Evolutionary conservation across 53 echinoderm and acorn worm species (phyloP).

Genomic region (Stichopus horrens): DNA sequence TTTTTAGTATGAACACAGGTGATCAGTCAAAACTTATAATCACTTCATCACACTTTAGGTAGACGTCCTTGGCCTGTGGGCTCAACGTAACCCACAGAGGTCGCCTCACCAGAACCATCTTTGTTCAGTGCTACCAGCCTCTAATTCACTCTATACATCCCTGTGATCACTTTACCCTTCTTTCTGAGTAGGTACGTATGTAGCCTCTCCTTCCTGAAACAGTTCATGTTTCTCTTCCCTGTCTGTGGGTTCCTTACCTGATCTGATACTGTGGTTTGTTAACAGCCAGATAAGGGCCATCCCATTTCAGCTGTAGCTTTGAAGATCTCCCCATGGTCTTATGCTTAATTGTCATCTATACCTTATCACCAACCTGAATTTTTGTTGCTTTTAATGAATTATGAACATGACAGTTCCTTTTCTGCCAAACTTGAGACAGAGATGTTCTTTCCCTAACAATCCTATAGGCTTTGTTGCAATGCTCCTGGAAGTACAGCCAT

Average conservation of each 20-base stretch:
- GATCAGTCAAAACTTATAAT: constrained; percentile 25
- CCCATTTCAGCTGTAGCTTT: constrained; percentile 51
- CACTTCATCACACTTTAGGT: neutral
- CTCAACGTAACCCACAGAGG: neutral
- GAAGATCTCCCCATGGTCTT: constrained; percentile 32
- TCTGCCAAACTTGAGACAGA: neutral
- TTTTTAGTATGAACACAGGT: neutral
- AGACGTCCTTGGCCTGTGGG: constrained; percentile 3
- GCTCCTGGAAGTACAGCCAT: neutral
- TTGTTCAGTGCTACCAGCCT: neutral
- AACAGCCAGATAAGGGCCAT: constrained; percentile 37
- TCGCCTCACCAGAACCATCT: neutral
- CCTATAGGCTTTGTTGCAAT: neutral
- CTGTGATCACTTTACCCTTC: neutral
- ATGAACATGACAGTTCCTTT: constrained; percentile 6
- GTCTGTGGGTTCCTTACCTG: neutral
- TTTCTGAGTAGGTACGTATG: neutral
- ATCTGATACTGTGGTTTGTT: constrained; percentile 32
- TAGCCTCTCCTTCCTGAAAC: neutral
- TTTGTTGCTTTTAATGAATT: neutral
- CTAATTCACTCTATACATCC: neutral
- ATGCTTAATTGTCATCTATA: constrained; percentile 1
- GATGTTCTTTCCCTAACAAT: neutral
- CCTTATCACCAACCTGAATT: constrained; percentile 18
- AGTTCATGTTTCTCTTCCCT: neutral